These are phyloP conservation scores for Triplophysa bombifrons DNA, from an alignment of 2,797 vertebrate genomes.

Conservation along the genomic window DNA sequence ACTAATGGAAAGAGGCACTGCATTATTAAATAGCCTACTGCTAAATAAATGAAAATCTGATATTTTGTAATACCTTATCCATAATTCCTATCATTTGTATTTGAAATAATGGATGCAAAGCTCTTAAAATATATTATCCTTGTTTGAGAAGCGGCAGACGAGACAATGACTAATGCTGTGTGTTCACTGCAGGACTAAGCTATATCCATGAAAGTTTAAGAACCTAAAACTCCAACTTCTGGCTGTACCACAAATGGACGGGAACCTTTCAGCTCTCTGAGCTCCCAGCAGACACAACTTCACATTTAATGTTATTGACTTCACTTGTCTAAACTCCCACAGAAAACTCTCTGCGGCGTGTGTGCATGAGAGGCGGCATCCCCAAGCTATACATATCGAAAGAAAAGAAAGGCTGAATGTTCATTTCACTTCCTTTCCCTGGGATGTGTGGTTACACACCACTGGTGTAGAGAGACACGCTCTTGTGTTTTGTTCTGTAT, in stretches of 20 bases:
- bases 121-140: conserved; percentile 6
- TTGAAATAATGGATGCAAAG: not conserved
- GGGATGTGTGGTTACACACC: conserved; percentile 30
- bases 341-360: not conserved
- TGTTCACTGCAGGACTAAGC: conserved; percentile 1
- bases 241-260: conserved; percentile 42
- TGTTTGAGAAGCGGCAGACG: not conserved
- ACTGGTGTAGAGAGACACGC: not conserved
- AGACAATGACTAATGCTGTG: not conserved
- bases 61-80: not conserved
- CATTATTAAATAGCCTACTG: not conserved
- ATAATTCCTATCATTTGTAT: not conserved
- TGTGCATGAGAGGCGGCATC: not conserved
- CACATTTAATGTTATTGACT: conserved; percentile 54
- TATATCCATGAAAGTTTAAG: conserved; percentile 38
- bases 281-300: conserved; percentile 36
- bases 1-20: not conserved
- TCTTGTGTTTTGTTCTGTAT: conserved; percentile 5
- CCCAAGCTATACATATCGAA: conserved; percentile 1
- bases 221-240: conserved; percentile 51
- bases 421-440: conserved; percentile 21
- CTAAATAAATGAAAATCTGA: not conserved
- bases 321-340: conserved; percentile 45
- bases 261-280: conserved; percentile 34
- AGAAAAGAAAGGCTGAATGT: not conserved